Conservation (phyloP, 1,140 invertebrate genomes). For the Panulirus ornatus region DNA sequence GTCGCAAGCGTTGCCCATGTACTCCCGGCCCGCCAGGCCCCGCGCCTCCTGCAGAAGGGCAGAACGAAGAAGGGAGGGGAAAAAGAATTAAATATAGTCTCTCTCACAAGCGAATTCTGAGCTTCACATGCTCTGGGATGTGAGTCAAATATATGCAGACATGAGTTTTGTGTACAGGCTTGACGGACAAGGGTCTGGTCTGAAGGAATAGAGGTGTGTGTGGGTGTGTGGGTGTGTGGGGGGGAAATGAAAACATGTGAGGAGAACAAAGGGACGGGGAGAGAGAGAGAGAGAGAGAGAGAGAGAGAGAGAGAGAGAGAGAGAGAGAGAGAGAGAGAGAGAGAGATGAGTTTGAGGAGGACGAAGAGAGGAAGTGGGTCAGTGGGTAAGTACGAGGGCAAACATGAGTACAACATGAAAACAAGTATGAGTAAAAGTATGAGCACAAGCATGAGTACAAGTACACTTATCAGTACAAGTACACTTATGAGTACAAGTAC, state of each 20-base stretch:
- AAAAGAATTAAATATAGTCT: too few species aligned
- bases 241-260: background rate
- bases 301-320: constrained; percentile 10
- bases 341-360: background rate
- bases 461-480: background rate
- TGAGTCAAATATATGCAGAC: too few species aligned
- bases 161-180: too few species aligned
- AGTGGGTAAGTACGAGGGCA: background rate
- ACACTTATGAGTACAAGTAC: background rate
- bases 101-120: too few species aligned
- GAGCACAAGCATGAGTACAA: background rate
- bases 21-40: constrained; percentile 54
- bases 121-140: too few species aligned
- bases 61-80: background rate
- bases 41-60: constrained; percentile 45
- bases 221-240: background rate
- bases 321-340: background rate
- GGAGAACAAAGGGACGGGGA: background rate
- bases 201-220: too few species aligned
- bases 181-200: too few species aligned
- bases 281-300: constrained; percentile 27
- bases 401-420: background rate
- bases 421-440: background rate
- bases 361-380: background rate
- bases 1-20: constrained; percentile 58